Evolutionary conservation across 2,888 invertebrate genomes (phyloP).

Genomic region (Andrena chrysosceles): DNA sequence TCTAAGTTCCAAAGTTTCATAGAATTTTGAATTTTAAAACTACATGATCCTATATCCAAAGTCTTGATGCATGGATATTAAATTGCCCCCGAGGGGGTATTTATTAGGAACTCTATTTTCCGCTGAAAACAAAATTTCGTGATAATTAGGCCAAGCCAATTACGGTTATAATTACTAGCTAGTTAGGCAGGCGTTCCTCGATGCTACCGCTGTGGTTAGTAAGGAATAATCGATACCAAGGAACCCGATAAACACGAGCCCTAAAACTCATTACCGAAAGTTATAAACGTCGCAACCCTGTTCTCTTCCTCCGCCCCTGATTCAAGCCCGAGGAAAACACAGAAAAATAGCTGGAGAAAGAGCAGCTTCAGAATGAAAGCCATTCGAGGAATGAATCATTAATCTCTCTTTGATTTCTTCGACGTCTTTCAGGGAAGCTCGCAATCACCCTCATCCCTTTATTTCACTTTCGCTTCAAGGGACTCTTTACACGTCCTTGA

Average conservation of each 20-base stretch:
- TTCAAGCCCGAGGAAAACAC: not conserved
- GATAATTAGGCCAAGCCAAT: constrained; percentile 79
- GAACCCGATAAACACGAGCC: constrained; percentile 28
- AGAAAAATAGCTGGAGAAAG: not conserved
- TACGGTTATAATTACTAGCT: constrained; percentile 76
- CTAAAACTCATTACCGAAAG: not conserved
- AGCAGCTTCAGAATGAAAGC: not conserved
- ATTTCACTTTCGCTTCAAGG: constrained; percentile 26
- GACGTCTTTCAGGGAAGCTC: constrained; percentile 33
- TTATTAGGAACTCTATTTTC: constrained; percentile 57
- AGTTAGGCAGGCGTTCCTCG: constrained; percentile 35
- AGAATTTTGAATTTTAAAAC: not conserved
- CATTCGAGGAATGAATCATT: constrained; percentile 43
- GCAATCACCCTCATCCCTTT: constrained; percentile 40
- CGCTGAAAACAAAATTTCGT: constrained; percentile 76
- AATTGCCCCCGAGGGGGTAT: not conserved
- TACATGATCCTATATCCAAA: not conserved
- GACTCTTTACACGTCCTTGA: constrained; percentile 28
- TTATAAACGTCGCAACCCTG: not conserved
- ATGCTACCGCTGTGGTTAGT: constrained; percentile 40
- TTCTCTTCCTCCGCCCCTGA: not conserved
- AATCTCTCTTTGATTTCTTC: constrained; percentile 57
- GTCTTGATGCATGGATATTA: not conserved
- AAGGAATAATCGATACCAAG: constrained; percentile 67
- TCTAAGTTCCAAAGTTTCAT: not conserved